Evolutionary conservation across 92 coral and sea anemone species (phyloP).

Genomic region (Heliopora coerulea): DNA sequence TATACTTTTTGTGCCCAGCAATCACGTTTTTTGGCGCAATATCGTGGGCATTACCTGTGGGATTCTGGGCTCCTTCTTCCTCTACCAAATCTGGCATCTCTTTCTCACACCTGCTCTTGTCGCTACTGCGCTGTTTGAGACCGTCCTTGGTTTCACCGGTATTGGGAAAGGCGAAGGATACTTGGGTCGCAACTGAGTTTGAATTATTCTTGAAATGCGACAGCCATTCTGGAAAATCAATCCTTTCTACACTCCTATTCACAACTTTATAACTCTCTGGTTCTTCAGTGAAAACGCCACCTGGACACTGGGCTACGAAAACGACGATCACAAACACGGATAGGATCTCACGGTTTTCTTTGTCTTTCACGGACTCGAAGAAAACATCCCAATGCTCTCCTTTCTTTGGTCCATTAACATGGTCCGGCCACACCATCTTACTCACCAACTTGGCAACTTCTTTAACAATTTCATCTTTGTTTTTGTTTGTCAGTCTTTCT

Average conservation of each 20-base stretch:
- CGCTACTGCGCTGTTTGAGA: not conserved
- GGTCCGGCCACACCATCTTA: not conserved
- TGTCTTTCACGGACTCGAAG: slow-evolving; percentile 25
- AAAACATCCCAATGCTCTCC: slow-evolving; percentile 38
- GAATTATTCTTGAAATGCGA: not conserved
- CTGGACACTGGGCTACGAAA: slow-evolving; percentile 26
- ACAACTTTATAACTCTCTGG: slow-evolving; percentile 36
- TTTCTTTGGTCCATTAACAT: too few relatives aligned
- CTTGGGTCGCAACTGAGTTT: too few relatives aligned
- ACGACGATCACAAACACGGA: slow-evolving; percentile 23
- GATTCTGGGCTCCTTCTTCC: not conserved
- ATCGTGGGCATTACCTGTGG: not conserved
- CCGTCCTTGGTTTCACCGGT: not conserved
- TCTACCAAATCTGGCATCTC: not conserved
- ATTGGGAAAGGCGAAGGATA: too few relatives aligned
- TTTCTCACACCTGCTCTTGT: not conserved
- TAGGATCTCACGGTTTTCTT: not conserved
- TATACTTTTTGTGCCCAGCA: too few relatives aligned
- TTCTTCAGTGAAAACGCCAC: slow-evolving; percentile 41
- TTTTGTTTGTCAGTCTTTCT: slow-evolving; percentile 15
- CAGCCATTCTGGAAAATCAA: slow-evolving; percentile 1
- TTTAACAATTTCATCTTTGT: not conserved
- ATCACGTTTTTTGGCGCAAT: too few relatives aligned
- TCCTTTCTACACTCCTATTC: slow-evolving; percentile 6
- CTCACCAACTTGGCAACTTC: not conserved